Conservation (phyloP, 2,888 invertebrate species). For the Desoria tigrina region DNA sequence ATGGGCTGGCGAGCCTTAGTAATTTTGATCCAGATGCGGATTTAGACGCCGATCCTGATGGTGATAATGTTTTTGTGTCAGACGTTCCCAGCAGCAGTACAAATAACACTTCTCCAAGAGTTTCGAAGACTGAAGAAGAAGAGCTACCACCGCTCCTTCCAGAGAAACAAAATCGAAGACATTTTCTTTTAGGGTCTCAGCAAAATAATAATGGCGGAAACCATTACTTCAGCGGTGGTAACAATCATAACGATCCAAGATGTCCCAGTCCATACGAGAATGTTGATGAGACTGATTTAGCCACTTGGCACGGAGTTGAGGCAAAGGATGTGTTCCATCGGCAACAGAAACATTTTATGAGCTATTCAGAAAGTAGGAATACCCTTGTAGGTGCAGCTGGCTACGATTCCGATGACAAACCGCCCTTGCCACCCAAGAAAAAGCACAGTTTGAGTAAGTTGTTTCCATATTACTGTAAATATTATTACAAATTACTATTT, state of each 20-base stretch:
- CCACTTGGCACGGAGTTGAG: constrained; percentile 37
- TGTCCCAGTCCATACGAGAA: constrained; percentile 53
- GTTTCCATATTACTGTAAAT: neutral
- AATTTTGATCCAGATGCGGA: constrained; percentile 50
- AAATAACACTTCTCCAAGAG: neutral
- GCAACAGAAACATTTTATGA: constrained; percentile 47
- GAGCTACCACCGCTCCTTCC: constrained; percentile 47
- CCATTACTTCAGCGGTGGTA: neutral
- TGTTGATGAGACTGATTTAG: constrained; percentile 47
- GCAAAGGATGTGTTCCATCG: constrained; percentile 19
- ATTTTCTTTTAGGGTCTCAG: constrained; percentile 28
- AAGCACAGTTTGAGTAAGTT: constrained; percentile 72
- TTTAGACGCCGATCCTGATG: constrained; percentile 37
- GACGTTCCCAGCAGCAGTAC: neutral
- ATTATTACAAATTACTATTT: neutral
- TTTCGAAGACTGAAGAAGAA: constrained; percentile 29
- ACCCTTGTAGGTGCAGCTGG: constrained; percentile 39
- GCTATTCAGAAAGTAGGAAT: constrained; percentile 50
- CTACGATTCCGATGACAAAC: constrained; percentile 66
- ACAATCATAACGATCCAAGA: constrained; percentile 24
- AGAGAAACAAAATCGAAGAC: constrained; percentile 39
- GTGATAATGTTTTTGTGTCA: constrained; percentile 49
- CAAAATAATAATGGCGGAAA: constrained; percentile 7
- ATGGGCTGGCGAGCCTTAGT: constrained; percentile 26
- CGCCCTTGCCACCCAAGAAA: constrained; percentile 89